Conservation (phyloP, 2,888 invertebrate genomes). For the Tipula helvola region DNA sequence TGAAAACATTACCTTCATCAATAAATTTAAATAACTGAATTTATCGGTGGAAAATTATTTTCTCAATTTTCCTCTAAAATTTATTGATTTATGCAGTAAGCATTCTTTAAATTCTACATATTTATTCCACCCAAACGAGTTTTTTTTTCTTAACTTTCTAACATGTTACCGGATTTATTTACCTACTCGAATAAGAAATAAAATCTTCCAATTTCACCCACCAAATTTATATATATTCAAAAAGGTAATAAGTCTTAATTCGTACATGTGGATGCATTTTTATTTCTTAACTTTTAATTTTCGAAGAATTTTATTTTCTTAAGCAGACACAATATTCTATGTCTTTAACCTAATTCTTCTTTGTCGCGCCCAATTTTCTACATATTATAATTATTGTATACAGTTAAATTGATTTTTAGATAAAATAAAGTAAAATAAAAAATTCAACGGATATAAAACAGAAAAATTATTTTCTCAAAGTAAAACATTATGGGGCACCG, state of each 20-base stretch:
- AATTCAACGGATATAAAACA: background rate
- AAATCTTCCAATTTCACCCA: background rate
- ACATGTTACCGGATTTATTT: background rate
- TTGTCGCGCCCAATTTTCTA: slow-evolving; percentile 4
- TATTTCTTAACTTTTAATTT: background rate
- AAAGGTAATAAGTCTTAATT: background rate
- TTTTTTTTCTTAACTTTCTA: background rate
- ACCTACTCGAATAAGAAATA: background rate
- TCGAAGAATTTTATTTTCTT: background rate
- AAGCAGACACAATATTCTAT: background rate
- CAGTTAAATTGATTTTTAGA: background rate
- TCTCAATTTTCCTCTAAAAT: background rate
- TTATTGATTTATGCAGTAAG: background rate
- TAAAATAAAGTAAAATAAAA: background rate
- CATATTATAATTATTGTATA: background rate
- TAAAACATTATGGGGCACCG: background rate
- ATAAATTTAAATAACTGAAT: background rate
- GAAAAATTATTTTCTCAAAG: background rate
- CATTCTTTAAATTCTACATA: background rate
- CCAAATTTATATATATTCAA: background rate
- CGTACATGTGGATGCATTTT: background rate
- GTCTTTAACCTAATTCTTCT: background rate
- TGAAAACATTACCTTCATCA: background rate
- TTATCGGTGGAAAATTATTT: background rate
- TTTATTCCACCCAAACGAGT: background rate